Evolutionary conservation across 2,797 vertebrate genomes (phyloP).

Genomic region (Fringilla coelebs): DNA sequence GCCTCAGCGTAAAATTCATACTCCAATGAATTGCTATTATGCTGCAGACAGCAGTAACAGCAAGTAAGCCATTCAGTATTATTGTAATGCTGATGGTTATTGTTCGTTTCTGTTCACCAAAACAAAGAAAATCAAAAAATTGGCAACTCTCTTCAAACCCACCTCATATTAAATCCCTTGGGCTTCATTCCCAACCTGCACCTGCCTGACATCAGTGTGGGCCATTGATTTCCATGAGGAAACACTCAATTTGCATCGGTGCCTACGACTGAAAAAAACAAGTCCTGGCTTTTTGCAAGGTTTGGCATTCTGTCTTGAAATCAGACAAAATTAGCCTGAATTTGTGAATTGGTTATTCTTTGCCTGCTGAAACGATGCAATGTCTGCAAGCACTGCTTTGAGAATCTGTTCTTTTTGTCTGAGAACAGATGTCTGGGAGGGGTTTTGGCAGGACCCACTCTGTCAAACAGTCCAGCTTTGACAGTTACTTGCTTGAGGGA

Average conservation of each 20-base stretch:
- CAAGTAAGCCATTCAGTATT: neutral
- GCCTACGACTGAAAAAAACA: neutral
- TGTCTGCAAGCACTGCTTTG: slow-evolving; percentile 43
- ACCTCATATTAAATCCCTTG: neutral
- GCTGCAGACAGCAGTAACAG: neutral
- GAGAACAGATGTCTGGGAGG: slow-evolving; percentile 93
- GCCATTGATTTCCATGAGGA: slow-evolving; percentile 18
- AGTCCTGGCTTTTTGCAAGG: slow-evolving; percentile 19
- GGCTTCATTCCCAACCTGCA: slow-evolving; percentile 26
- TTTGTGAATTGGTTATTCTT: slow-evolving; percentile 59
- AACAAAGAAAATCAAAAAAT: slow-evolving; percentile 44
- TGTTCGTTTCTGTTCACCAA: slow-evolving; percentile 8
- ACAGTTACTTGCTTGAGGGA: slow-evolving; percentile 97
- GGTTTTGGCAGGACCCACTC: slow-evolving; percentile 87
- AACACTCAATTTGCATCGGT: neutral
- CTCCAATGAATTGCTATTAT: neutral
- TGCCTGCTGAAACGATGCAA: slow-evolving; percentile 55
- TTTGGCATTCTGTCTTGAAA: slow-evolving; percentile 51
- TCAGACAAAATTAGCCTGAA: slow-evolving; percentile 62
- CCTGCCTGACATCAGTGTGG: slow-evolving; percentile 7
- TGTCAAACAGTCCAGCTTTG: slow-evolving; percentile 90
- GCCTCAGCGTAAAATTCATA: neutral
- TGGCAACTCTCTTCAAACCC: neutral
- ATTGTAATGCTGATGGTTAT: slow-evolving; percentile 37
- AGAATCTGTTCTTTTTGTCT: slow-evolving; percentile 73